Evolutionary conservation across 1,140 invertebrate species (phyloP).

Genomic region (Drosophila cardini): DNA sequence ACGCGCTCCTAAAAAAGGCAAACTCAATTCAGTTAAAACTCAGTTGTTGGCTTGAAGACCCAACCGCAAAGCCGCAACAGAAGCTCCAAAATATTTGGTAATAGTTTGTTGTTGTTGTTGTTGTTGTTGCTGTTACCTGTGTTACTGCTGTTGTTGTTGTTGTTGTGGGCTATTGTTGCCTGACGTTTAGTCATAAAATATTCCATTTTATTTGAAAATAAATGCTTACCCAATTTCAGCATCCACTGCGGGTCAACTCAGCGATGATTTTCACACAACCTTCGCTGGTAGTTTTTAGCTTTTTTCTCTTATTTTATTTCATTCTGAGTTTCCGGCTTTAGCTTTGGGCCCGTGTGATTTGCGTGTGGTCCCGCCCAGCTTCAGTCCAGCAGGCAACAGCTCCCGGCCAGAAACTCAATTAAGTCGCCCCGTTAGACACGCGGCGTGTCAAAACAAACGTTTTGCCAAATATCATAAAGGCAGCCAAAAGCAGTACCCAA

Average conservation of each 20-base stretch:
- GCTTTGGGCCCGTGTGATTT: slow-evolving; percentile 42
- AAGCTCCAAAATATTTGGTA: slow-evolving; percentile 77
- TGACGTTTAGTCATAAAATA: slow-evolving; percentile 80
- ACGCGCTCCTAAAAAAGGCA: slow-evolving; percentile 71
- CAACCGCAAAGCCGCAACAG: slow-evolving; percentile 78
- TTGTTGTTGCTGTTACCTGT: background rate
- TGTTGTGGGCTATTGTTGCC: slow-evolving; percentile 59
- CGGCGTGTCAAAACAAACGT: slow-evolving; percentile 81
- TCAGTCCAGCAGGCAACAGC: slow-evolving; percentile 10
- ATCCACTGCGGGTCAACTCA: slow-evolving; percentile 22
- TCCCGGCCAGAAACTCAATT: slow-evolving; percentile 72
- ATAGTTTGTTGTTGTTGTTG: slow-evolving; percentile 68
- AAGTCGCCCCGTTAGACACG: slow-evolving; percentile 76
- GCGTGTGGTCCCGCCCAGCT: slow-evolving; percentile 62
- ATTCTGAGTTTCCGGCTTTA: slow-evolving; percentile 70
- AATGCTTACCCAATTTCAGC: slow-evolving; percentile 31
- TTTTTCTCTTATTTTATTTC: too few species aligned
- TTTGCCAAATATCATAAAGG: slow-evolving; percentile 43
- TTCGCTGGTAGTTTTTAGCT: slow-evolving; percentile 9
- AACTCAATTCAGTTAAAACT: slow-evolving; percentile 4
- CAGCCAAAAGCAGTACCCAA: background rate
- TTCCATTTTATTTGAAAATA: slow-evolving; percentile 78
- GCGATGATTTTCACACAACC: slow-evolving; percentile 69
- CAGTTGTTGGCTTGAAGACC: slow-evolving; percentile 50
- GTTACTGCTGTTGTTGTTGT: slow-evolving; percentile 19